These are phyloP conservation scores for Contarinia nasturtii DNA, from an alignment of 1,140 invertebrate genomes.

Conservation along the genomic window DNA sequence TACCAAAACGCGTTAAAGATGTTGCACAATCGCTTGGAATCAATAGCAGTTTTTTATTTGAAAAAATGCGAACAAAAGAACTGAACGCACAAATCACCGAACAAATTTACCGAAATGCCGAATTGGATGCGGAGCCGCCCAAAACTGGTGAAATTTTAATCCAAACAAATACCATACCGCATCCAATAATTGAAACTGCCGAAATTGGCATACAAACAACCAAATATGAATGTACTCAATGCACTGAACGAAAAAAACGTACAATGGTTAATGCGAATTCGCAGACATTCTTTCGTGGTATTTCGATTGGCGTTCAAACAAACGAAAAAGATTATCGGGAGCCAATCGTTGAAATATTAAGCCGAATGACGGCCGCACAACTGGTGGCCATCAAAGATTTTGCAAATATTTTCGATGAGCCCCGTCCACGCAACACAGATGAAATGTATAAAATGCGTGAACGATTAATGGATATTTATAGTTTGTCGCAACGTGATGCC, in stretches of 20 bases:
- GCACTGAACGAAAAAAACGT: background rate
- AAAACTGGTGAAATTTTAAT: background rate
- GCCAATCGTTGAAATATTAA: background rate
- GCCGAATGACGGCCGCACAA: background rate
- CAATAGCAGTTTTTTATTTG: background rate
- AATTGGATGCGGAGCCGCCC: background rate
- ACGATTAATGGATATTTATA: background rate
- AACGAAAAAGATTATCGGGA: background rate
- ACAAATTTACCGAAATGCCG: background rate
- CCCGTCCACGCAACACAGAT: background rate
- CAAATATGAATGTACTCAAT: background rate
- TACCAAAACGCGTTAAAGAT: background rate
- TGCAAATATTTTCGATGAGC: background rate
- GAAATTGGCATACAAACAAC: background rate
- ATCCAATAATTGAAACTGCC: too few relatives aligned
- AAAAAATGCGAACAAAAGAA: background rate
- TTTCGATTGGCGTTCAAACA: background rate
- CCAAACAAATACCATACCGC: too few relatives aligned
- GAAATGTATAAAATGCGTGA: background rate
- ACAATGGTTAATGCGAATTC: background rate
- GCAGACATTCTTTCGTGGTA: background rate
- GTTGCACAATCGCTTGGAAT: background rate
- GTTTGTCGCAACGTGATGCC: background rate
- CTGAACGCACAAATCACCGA: background rate
- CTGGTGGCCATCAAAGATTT: background rate